Evolutionary conservation across 2,113 vertebrate species (phyloP).

Genomic region (Turnix velox): DNA sequence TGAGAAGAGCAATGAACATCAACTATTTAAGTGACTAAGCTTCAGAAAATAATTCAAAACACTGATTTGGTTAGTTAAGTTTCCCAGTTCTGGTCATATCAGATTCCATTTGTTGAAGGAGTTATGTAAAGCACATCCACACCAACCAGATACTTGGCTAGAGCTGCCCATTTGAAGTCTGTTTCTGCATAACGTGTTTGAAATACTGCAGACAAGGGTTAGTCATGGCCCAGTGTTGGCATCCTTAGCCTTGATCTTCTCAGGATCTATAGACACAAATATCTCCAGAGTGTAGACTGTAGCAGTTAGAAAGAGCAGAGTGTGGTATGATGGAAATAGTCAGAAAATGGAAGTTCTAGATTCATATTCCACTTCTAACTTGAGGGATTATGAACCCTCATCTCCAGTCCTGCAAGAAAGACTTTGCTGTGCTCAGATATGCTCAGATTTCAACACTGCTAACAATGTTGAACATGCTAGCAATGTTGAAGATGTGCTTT

Average conservation of each 20-base stretch:
- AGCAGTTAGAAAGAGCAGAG: not conserved
- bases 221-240: not conserved
- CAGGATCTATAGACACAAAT: not conserved
- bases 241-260: not conserved
- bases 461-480: not conserved
- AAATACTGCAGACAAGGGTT: not conserved
- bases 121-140: not conserved
- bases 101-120: not conserved
- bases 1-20: not conserved
- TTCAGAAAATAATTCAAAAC: not conserved
- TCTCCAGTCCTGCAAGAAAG: not conserved
- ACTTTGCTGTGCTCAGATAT: not conserved
- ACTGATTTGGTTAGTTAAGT: not conserved
- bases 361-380: accelerated
- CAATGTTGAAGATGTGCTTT: not conserved
- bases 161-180: not conserved
- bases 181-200: not conserved
- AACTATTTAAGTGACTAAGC: not conserved
- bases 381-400: not conserved
- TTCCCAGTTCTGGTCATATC: not conserved
- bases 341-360: not conserved
- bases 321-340: not conserved
- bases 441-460: no score
- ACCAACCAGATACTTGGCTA: not conserved
- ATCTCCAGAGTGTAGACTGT: not conserved